These are phyloP conservation scores for Synanthedon vespiformis DNA, from an alignment of 2,888 invertebrate genomes.

Conservation along the genomic window DNA sequence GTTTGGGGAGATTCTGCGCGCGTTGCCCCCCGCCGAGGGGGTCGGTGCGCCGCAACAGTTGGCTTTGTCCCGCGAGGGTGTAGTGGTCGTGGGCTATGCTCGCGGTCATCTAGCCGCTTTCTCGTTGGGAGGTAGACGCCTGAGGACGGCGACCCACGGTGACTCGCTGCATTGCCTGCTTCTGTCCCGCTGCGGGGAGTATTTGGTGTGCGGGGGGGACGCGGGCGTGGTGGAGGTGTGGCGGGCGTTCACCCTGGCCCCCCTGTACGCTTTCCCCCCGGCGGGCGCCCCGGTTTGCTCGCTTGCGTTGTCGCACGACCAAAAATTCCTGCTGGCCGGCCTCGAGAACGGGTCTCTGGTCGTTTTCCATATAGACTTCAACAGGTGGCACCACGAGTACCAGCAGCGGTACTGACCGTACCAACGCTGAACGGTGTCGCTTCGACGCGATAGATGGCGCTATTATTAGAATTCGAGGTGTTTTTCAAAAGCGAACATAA, in stretches of 20 bases:
- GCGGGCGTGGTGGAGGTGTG: constrained; percentile 98
- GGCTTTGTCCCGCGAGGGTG: constrained; percentile 95
- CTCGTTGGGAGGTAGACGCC: constrained; percentile 92
- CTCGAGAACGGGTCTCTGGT: constrained; percentile 97
- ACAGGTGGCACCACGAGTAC: constrained; percentile 97
- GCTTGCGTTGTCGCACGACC: constrained; percentile 96
- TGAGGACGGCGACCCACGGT: constrained; percentile 91
- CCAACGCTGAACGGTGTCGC: not conserved
- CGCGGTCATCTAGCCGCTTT: constrained; percentile 93
- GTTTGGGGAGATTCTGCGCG: constrained; percentile 93
- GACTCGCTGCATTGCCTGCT: constrained; percentile 86
- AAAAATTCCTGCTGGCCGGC: constrained; percentile 97
- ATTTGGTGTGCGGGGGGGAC: constrained; percentile 97
- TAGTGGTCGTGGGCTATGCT: constrained; percentile 94
- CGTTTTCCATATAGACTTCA: constrained; percentile 99
- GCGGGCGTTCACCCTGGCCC: constrained; percentile 96
- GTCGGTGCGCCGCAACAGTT: constrained; percentile 86
- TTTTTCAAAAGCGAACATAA: too few relatives aligned
- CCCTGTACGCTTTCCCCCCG: constrained; percentile 97
- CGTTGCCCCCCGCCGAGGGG: constrained; percentile 82
- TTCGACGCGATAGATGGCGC: not conserved
- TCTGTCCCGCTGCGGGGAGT: constrained; percentile 97
- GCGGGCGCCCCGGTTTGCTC: constrained; percentile 96
- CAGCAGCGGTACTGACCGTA: constrained; percentile 86
- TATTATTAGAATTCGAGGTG: not conserved